These are phyloP conservation scores for Centropristis striata DNA, from an alignment of 2,113 vertebrate genomes.

Conservation along the genomic window DNA sequence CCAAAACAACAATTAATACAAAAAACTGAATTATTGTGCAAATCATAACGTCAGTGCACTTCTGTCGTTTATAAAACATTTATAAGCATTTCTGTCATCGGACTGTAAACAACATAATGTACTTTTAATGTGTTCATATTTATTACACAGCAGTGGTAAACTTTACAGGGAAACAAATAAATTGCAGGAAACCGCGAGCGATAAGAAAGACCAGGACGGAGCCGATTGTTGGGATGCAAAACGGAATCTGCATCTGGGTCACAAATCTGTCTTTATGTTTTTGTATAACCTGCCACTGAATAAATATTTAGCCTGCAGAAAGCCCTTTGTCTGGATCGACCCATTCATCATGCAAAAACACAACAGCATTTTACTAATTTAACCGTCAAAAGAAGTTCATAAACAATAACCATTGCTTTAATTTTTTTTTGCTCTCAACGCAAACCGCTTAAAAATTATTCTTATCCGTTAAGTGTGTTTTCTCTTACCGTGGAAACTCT, in stretches of 20 bases:
- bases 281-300: constrained; percentile 58
- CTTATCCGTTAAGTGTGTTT: constrained; percentile 2
- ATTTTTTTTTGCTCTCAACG: not conserved
- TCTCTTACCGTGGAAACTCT: constrained; percentile 73
- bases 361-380: not conserved
- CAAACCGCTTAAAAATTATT: not conserved
- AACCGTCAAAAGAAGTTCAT: not conserved
- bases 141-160: constrained; percentile 54
- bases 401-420: not conserved
- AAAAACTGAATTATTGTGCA: constrained; percentile 39
- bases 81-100: not conserved
- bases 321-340: constrained; percentile 51
- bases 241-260: constrained; percentile 48
- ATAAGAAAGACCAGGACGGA: constrained; percentile 59
- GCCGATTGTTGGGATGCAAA: constrained; percentile 56
- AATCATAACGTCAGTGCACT: constrained; percentile 4
- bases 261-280: constrained; percentile 57
- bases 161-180: constrained; percentile 61
- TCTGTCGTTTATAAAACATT: constrained; percentile 11
- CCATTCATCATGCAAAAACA: constrained; percentile 24
- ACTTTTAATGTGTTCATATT: constrained; percentile 30
- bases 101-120: not conserved
- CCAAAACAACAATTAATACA: constrained; percentile 30
- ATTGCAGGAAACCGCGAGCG: constrained; percentile 62
- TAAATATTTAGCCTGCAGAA: constrained; percentile 68